phyloP scores from a whole-genome alignment of 1,140 invertebrate genomes.

The Babylonia areolata region DNA sequence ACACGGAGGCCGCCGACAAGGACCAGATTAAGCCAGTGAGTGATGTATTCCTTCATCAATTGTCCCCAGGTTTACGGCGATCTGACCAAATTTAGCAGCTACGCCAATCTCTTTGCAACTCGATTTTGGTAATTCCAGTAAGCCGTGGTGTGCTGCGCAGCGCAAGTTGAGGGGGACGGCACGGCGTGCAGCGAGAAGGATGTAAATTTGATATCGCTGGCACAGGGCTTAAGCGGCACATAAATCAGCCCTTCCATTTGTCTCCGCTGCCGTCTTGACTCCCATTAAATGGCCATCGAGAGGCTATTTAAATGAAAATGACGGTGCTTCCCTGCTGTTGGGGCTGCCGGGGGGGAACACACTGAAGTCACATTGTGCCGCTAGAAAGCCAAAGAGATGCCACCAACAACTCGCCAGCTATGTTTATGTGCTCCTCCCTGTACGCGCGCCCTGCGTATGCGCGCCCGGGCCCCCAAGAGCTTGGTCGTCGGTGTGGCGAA shows the following conservation, averaged over 20 bases:
- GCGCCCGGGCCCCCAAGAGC: no score
- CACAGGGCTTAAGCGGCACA: constrained; percentile 42
- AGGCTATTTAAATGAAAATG: constrained; percentile 54
- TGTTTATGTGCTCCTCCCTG: neutral
- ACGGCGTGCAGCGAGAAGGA: constrained; percentile 15
- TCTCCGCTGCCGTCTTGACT: constrained; percentile 36
- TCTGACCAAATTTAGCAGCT: constrained; percentile 39
- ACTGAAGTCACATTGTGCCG: neutral
- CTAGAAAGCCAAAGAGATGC: constrained; percentile 12
- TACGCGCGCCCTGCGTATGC: neutral
- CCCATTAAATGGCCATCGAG: constrained; percentile 49
- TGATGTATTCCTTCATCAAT: constrained; percentile 42
- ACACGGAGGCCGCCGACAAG: neutral
- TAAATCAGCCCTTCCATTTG: constrained; percentile 50
- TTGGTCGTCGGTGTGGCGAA: no score
- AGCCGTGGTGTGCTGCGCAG: constrained; percentile 8
- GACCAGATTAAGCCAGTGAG: neutral
- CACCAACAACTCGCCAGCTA: neutral
- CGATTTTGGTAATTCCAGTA: constrained; percentile 38
- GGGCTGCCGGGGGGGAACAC: constrained; percentile 19
- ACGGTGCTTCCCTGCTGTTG: constrained; percentile 38
- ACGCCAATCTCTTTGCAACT: constrained; percentile 43
- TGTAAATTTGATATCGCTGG: constrained; percentile 46
- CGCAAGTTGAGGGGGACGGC: neutral
- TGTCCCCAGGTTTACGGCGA: constrained; percentile 33